Conservation (phyloP, 2,797 vertebrate species). For the Tapirus indicus region DNA sequence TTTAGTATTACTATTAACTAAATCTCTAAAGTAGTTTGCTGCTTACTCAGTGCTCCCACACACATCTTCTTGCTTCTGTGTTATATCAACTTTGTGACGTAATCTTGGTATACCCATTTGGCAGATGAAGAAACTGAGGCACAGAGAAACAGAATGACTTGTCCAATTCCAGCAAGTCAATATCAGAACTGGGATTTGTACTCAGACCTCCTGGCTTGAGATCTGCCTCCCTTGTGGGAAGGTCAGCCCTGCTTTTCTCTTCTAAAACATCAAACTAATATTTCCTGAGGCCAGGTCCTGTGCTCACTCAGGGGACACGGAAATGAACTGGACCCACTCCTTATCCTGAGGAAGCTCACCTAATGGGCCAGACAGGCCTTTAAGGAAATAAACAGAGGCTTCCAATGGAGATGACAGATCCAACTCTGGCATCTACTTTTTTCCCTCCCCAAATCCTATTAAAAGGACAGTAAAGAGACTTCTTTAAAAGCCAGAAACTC, state of each 20-base stretch:
- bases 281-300: background rate
- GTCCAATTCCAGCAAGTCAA: background rate
- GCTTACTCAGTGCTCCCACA: rapidly evolving
- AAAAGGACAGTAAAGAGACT: background rate
- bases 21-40: rapidly evolving
- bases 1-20: rapidly evolving
- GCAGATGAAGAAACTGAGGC: background rate
- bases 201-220: background rate
- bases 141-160: background rate
- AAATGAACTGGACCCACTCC: background rate
- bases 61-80: background rate
- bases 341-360: background rate
- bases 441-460: background rate
- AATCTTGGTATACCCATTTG: background rate
- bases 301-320: background rate
- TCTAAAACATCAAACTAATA: background rate
- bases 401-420: background rate
- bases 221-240: background rate
- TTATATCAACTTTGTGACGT: background rate
- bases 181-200: background rate
- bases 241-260: background rate
- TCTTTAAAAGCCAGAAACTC: background rate
- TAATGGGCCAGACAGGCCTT: background rate
- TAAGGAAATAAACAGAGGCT: background rate
- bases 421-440: too few relatives aligned